A percentile compares a stretch with the other conserved stretches of the same genome.
These are phyloP conservation scores for Pangasius krempfi DNA, from an alignment of 2,797 vertebrate species.

Conservation along the genomic window DNA sequence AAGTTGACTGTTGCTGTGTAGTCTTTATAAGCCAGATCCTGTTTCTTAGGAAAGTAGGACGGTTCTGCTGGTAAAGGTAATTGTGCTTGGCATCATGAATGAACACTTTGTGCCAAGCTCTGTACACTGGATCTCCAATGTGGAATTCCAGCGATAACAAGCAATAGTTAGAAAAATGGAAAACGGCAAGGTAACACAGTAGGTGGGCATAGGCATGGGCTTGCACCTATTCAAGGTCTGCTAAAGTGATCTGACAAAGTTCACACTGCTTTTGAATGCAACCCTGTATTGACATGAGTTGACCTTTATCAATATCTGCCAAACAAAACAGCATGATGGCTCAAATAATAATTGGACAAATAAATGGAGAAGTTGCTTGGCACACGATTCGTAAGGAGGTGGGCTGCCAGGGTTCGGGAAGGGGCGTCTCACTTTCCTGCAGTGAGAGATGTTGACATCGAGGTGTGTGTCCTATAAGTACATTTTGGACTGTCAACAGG, in stretches of 20 bases:
- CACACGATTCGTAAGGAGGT: constrained; percentile 67
- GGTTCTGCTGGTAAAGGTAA: constrained; percentile 60
- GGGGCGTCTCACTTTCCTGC: constrained; percentile 75
- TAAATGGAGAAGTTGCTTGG: constrained; percentile 70
- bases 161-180: constrained; percentile 49
- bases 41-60: constrained; percentile 61
- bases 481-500: constrained; percentile 81
- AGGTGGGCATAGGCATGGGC: constrained; percentile 51
- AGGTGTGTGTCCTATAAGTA: constrained; percentile 76
- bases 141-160: constrained; percentile 54
- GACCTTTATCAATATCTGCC: constrained; percentile 71
- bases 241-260: constrained; percentile 58
- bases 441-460: constrained; percentile 76
- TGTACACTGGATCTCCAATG: constrained; percentile 47
- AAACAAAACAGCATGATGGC: constrained; percentile 77
- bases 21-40: constrained; percentile 51
- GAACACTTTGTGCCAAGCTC: constrained; percentile 49
- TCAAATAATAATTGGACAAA: constrained; percentile 79
- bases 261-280: constrained; percentile 70
- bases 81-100: constrained; percentile 66
- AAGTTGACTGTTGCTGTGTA: constrained; percentile 46
- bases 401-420: constrained; percentile 69
- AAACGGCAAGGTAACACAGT: constrained; percentile 46
- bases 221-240: constrained; percentile 45
- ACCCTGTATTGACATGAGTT: constrained; percentile 73